Percentiles rank a stretch among this genome's conserved stretches.
These are phyloP conservation scores for Fragariocoptes setiger DNA, from an alignment of 1,140 invertebrate species.

Conservation along the genomic window DNA sequence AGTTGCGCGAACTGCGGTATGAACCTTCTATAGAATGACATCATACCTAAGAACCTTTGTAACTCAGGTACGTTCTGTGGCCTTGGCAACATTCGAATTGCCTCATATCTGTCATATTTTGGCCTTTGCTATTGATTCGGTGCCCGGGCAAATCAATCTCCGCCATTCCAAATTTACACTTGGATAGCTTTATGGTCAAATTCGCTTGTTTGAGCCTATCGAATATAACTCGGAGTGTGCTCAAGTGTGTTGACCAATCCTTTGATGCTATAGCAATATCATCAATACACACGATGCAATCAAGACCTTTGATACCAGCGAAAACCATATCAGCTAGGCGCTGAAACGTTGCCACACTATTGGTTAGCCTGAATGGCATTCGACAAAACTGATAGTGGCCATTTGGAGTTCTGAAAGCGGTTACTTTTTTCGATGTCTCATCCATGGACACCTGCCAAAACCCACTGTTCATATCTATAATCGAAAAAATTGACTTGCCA, in stretches of 20 bases:
- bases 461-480: slow-evolving; percentile 10
- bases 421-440: slow-evolving; percentile 8
- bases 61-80: neutral
- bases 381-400: slow-evolving; percentile 14
- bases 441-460: slow-evolving; percentile 11
- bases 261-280: neutral
- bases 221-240: neutral
- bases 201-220: neutral
- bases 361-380: slow-evolving; percentile 15
- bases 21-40: neutral
- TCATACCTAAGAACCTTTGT: neutral
- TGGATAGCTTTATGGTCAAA: neutral
- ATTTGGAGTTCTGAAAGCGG: slow-evolving; percentile 12
- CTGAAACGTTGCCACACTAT: slow-evolving; percentile 8
- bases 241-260: neutral
- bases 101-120: neutral
- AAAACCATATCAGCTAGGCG: neutral
- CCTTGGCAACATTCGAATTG: neutral
- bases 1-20: neutral
- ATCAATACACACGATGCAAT: neutral
- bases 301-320: neutral
- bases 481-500: slow-evolving; percentile 9
- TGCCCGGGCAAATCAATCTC: neutral
- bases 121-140: neutral
- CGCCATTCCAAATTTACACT: neutral